phyloP scores from a whole-genome alignment of 2,888 invertebrate species.

The Calameuta idolon region DNA sequence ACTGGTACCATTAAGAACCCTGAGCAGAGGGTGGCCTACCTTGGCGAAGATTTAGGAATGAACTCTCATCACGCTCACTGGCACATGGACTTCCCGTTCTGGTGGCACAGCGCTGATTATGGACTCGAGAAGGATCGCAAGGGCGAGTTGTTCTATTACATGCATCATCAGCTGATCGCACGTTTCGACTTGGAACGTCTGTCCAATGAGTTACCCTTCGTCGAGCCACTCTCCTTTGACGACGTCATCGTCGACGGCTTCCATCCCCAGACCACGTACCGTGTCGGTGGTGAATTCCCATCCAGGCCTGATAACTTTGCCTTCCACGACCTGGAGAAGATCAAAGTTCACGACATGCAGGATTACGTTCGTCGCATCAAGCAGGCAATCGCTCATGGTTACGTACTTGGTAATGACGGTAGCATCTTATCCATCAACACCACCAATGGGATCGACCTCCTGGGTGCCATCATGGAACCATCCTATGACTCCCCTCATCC shows the following conservation, averaged over 20 bases:
- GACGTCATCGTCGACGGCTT: slow-evolving; percentile 71
- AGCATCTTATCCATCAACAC: slow-evolving; percentile 28
- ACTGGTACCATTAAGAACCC: slow-evolving; percentile 70
- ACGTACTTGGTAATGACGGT: slow-evolving; percentile 24
- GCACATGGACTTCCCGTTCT: slow-evolving; percentile 74
- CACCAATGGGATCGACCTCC: slow-evolving; percentile 66
- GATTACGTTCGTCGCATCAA: slow-evolving; percentile 41
- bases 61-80: slow-evolving; percentile 75
- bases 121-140: slow-evolving; percentile 71
- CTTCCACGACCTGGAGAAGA: slow-evolving; percentile 14
- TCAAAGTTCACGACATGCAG: slow-evolving; percentile 15
- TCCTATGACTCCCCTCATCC: slow-evolving; percentile 72
- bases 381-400: slow-evolving; percentile 48
- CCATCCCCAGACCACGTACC: slow-evolving; percentile 73
- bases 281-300: slow-evolving; percentile 77
- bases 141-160: slow-evolving; percentile 74
- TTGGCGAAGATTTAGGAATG: slow-evolving; percentile 77
- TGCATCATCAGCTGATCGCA: slow-evolving; percentile 77
- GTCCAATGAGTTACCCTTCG: slow-evolving; percentile 77
- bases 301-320: slow-evolving; percentile 69
- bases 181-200: slow-evolving; percentile 83
- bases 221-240: slow-evolving; percentile 63
- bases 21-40: slow-evolving; percentile 74
- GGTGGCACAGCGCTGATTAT: slow-evolving; percentile 71
- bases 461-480: slow-evolving; percentile 73